Evolutionary conservation across 2,113 vertebrate genomes (phyloP).

Genomic region (Ammodytes marinus): DNA sequence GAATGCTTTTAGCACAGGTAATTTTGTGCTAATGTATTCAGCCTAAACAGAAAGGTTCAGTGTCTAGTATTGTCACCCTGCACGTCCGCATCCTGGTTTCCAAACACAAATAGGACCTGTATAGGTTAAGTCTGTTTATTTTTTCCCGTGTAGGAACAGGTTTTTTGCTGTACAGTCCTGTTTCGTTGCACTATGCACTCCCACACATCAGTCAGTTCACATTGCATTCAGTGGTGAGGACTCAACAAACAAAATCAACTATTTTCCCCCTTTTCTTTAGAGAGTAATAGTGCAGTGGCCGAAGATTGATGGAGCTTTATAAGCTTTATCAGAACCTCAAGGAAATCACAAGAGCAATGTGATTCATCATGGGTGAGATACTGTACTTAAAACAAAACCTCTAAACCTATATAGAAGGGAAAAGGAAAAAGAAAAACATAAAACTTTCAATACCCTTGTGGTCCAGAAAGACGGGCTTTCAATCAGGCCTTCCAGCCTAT

Average conservation of each 20-base stretch:
- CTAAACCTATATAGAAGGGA: conserved; percentile 52
- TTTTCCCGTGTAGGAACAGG: neutral
- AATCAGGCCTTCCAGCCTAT: conserved; percentile 66
- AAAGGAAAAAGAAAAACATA: conserved; percentile 55
- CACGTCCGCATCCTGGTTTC: neutral
- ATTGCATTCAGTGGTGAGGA: conserved; percentile 23
- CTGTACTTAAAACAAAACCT: conserved; percentile 52
- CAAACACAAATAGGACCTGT: neutral
- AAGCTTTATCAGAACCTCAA: conserved; percentile 44
- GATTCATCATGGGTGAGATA: conserved; percentile 51
- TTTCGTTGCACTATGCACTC: conserved; percentile 11
- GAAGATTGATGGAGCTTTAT: conserved; percentile 44
- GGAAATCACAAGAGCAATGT: conserved; percentile 32
- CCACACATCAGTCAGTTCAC: conserved; percentile 41
- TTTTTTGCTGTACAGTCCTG: conserved; percentile 3
- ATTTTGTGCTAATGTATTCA: neutral
- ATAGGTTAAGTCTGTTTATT: neutral
- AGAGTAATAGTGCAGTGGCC: conserved; percentile 9
- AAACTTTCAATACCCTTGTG: conserved; percentile 62
- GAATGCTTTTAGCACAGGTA: neutral
- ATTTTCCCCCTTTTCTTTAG: conserved; percentile 6
- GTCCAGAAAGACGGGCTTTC: conserved; percentile 62
- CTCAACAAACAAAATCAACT: conserved; percentile 2
- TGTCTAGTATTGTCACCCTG: neutral
- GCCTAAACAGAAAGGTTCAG: neutral